Evolutionary conservation across 2,888 invertebrate species (phyloP).

Genomic region (Magallana nippona): DNA sequence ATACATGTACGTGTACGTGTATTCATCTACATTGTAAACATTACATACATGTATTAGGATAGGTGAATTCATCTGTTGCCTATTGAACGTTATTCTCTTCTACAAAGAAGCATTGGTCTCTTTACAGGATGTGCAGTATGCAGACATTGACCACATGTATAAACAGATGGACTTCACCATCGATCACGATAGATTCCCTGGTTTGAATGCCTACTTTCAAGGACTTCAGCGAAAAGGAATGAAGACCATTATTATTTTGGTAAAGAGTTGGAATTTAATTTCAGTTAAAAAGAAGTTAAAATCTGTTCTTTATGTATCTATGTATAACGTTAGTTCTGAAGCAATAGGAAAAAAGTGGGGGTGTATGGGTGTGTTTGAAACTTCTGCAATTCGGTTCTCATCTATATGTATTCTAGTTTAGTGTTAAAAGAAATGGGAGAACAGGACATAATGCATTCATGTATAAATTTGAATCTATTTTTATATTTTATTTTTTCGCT

Average conservation of each 20-base stretch:
- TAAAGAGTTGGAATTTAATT: slow-evolving; percentile 42
- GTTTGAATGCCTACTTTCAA: slow-evolving; percentile 68
- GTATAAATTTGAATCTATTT: neutral
- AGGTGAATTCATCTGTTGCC: no score
- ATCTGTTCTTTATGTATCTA: no score
- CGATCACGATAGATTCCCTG: slow-evolving; percentile 64
- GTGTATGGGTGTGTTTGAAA: no score
- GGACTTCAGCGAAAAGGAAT: slow-evolving; percentile 64
- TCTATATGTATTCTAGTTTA: no score
- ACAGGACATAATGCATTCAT: neutral
- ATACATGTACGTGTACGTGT: no score
- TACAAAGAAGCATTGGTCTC: neutral
- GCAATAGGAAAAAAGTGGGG: no score
- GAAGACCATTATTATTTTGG: slow-evolving; percentile 73
- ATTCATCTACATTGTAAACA: no score
- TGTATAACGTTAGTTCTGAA: no score
- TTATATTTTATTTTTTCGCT: neutral
- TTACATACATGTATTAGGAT: no score
- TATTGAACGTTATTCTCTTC: no score
- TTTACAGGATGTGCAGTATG: slow-evolving; percentile 74
- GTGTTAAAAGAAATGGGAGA: no score
- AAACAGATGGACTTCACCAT: slow-evolving; percentile 72
- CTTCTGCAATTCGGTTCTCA: no score
- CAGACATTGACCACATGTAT: slow-evolving; percentile 77
- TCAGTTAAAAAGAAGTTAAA: neutral